These are phyloP conservation scores for Phylloscopus whistleri DNA, from an alignment of 2,113 vertebrate genomes.

Conservation along the genomic window DNA sequence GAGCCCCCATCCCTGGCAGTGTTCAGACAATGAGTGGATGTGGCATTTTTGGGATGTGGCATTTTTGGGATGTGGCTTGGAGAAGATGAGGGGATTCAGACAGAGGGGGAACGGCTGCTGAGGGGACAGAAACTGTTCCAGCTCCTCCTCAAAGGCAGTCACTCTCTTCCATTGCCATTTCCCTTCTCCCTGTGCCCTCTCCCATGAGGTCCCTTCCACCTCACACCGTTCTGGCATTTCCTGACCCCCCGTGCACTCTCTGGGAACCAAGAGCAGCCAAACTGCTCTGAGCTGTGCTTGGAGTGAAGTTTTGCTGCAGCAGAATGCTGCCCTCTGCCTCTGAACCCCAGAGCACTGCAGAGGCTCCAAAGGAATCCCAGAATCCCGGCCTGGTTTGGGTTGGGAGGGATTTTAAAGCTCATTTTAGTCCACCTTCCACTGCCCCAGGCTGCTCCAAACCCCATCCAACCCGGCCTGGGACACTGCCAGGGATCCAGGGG, in stretches of 20 bases:
- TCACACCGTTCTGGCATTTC: background rate
- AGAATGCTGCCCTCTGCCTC: background rate
- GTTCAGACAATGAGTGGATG: fast-evolving
- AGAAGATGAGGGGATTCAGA: background rate
- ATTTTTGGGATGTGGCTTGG: background rate
- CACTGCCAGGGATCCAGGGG: background rate
- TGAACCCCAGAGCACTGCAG: background rate
- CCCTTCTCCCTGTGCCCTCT: background rate
- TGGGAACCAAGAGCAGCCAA: fast-evolving
- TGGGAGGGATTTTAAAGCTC: background rate
- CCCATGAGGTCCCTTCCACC: background rate
- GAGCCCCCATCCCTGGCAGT: background rate
- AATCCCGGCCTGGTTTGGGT: background rate
- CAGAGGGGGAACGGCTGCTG: background rate
- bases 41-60: no score
- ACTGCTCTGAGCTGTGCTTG: fast-evolving
- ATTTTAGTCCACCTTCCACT: background rate
- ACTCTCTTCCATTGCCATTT: fast-evolving
- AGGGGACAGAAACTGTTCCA: background rate
- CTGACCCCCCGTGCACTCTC: background rate
- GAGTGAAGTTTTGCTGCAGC: fast-evolving
- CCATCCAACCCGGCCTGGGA: background rate
- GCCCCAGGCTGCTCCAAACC: background rate
- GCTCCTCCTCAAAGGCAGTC: background rate
- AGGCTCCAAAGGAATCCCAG: background rate